Base-by-base conservation (phyloP, 2,113 vertebrate species). In the Paraplagusia blochii region DNA sequence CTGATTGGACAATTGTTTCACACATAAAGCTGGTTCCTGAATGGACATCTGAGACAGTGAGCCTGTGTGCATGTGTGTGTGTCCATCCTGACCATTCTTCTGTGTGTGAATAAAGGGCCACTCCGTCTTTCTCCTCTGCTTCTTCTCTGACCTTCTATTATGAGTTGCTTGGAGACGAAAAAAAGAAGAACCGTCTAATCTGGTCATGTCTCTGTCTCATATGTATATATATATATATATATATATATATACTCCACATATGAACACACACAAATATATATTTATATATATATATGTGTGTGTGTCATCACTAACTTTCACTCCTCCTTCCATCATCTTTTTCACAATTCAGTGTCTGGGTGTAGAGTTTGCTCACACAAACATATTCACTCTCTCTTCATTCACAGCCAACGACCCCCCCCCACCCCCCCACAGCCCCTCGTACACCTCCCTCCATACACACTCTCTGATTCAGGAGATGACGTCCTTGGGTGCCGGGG, bases 141-240 rank as follows among this genome's bases (percentile, higher is more conserved):
- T 86, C 90, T 92, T 78, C 80, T 75, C 88, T 93, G 91, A 94
- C 94, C 94, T 95, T 94, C 94, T 92, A 94, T 96, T 96, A 90
- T 94, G 94, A 97, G 93, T 96, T 96, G 94, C 95, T 93, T 95
- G 87, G 94, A 94, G 93, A 97, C 95, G 91, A 79, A 81, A 82
- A 92, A 50, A 95, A 90, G 85, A 90, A 88, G 80, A 81, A 81
- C 87, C 83, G 92, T 90, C 85, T 90, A 77, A 65, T 82, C 89
- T 89, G 93, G 93, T 93, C 22, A 6, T 29, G 22, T 10, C 12
- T 8, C 22, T 6, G 22, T 29, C 22, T 29, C 22, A 29, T 29
- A 29, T 29, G 6, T 29, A 29, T 6, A 29, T 6, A 29, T 6
- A n/a, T n/a, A n/a, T n/a, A 29, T 6, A 29, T 29, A 29, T 29